Evolutionary conservation across 2,797 vertebrate species (phyloP), one percentile per base, ranked within the genome.

Genomic region (Kryptopterus vitreolus): DNA sequence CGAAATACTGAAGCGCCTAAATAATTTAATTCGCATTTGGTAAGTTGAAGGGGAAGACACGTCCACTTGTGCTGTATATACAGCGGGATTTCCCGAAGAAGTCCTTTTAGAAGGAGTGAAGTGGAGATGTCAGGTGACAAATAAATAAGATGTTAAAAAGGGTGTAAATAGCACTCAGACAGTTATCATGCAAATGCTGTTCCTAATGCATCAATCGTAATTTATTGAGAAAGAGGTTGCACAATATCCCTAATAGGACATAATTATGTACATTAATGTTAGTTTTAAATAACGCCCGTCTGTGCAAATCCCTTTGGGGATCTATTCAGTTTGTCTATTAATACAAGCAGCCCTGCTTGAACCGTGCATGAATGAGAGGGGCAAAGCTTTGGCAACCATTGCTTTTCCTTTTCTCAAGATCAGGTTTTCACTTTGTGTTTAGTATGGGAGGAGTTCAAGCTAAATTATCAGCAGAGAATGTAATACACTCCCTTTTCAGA

Each of bases 241-340:
- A 58, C 71, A 18, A 24, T 43, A 35, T 46, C 35, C 16, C 55
- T 59, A 74, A 59, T 59, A 61, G 35, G 38, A 50, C 62, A 20
- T 59, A 66, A 69, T 66, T 75, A 76, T 61, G 63, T 31, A 29
- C 29, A 76, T 76, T 81, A 81, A 53, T 58, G 48, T 76, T 61
- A 1, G 70, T 69, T 61, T 70, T 33, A 76, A 24, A 58, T 76
- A 31, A 33, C n/a, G 31, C n/a, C n/a, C 18, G 62, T 3, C 29
- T 15, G 26, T 26, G 18, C 31, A 50, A 71, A 61, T 71, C 52
- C 43, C 61, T 68, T 26, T 52, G 24, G 55, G 43, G 16, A 38
- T 81, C 65, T 33, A 29, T 72, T 71, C 35, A 72, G 63, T 63
- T 43, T 46, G 75, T 22, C 18, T 65, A 26, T 50, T 50, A 68